Percentiles rank a stretch among this genome's conserved stretches.
Conservation (phyloP, 2,888 invertebrate genomes). For the Sminthurides aquaticus region DNA sequence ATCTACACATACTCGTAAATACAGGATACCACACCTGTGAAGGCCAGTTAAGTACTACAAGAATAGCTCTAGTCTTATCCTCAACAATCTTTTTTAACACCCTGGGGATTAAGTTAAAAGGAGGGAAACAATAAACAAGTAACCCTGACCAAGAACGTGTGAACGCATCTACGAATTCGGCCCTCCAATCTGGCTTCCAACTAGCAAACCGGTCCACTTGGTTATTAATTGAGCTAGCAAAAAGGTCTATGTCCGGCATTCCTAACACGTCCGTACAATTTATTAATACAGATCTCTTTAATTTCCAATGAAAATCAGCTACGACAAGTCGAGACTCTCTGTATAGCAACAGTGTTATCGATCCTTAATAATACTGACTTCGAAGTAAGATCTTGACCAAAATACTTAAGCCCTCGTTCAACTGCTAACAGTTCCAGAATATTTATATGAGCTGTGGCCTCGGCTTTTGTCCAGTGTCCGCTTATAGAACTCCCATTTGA, state of each 20-base stretch:
- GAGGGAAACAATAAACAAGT: conserved; percentile 28
- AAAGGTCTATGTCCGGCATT: conserved; percentile 24
- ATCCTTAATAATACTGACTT: conserved; percentile 1
- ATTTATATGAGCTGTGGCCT: conserved; percentile 7
- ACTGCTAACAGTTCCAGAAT: conserved; percentile 11
- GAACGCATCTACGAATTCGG: conserved; percentile 25
- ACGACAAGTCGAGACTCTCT: conserved; percentile 7
- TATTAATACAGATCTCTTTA: too few species aligned
- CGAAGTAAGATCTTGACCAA: neutral
- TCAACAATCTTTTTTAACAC: conserved; percentile 24
- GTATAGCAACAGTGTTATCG: conserved; percentile 15
- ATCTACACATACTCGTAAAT: too few species aligned
- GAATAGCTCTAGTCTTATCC: conserved; percentile 24
- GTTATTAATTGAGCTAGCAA: conserved; percentile 20
- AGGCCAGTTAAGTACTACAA: conserved; percentile 28
- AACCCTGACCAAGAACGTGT: conserved; percentile 18
- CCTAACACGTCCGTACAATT: too few species aligned
- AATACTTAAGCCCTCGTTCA: neutral
- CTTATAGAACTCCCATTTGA: neutral
- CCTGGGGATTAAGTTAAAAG: conserved; percentile 21
- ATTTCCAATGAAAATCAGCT: conserved; percentile 15
- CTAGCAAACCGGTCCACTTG: conserved; percentile 20
- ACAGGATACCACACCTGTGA: conserved; percentile 31
- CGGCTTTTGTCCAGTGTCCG: neutral
- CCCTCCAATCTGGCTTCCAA: conserved; percentile 22